A percentile compares a stretch with the other conserved stretches of the same genome.
Evolutionary conservation across 2,888 invertebrate genomes (phyloP).

Genomic region (Tetanocera ferruginea): DNA sequence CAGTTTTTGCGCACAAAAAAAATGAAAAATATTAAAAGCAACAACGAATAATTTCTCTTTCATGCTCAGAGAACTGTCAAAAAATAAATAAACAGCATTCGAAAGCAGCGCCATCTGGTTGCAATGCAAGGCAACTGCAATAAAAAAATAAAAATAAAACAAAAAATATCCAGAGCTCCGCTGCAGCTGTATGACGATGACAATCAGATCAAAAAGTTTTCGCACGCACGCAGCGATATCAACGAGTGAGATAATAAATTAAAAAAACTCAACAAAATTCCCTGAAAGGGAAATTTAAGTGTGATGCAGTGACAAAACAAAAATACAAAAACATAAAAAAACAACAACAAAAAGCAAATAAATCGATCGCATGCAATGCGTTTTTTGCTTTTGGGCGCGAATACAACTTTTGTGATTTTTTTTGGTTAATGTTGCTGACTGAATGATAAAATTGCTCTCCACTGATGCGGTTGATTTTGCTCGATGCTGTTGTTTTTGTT

Average conservation of each 20-base stretch:
- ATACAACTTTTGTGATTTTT: background rate
- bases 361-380: constrained; percentile 13
- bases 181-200: background rate
- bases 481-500: background rate
- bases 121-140: background rate
- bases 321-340: background rate
- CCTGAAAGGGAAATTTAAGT: background rate
- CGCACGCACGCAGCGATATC: background rate
- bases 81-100: background rate
- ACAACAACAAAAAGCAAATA: background rate
- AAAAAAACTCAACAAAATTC: constrained; percentile 23
- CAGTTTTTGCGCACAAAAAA: background rate
- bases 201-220: constrained; percentile 28
- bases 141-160: constrained; percentile 12
- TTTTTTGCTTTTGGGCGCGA: background rate
- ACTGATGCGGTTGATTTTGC: background rate
- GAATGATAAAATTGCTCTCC: no score
- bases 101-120: background rate
- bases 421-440: background rate
- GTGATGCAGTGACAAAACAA: background rate
- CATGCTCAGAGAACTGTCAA: background rate
- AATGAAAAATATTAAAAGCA: background rate
- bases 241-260: constrained; percentile 1
- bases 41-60: background rate
- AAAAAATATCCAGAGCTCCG: background rate